Conservation (phyloP, 2,797 vertebrate genomes). For the Pelobates cultripes region DNA sequence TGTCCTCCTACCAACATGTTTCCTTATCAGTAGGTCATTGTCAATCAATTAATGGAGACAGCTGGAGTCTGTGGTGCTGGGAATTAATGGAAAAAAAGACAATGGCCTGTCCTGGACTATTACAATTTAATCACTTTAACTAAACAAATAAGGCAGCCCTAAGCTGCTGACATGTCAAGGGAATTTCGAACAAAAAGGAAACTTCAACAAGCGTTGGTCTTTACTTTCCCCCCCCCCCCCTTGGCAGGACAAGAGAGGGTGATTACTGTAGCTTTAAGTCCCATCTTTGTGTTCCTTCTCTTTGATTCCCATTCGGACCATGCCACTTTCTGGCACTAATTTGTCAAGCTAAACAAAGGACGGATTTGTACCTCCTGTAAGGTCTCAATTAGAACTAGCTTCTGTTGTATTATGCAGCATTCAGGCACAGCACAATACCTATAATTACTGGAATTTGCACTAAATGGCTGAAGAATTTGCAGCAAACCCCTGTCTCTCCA, state of each 20-base stretch:
- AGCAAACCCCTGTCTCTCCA: constrained; percentile 66
- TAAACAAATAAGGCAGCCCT: constrained; percentile 83
- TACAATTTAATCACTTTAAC: constrained; percentile 85
- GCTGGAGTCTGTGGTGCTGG: constrained; percentile 72
- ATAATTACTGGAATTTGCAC: constrained; percentile 86
- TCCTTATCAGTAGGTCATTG: constrained; percentile 76
- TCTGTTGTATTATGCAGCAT: constrained; percentile 79
- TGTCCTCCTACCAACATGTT: constrained; percentile 72
- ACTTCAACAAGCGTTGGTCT: constrained; percentile 73
- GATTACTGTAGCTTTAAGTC: constrained; percentile 86
- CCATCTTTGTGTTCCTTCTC: constrained; percentile 81
- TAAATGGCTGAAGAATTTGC: constrained; percentile 83
- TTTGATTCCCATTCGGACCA: constrained; percentile 83
- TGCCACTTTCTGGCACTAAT: constrained; percentile 86
- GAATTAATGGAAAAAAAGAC: constrained; percentile 62
- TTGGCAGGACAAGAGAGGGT: constrained; percentile 77
- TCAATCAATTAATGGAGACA: constrained; percentile 81
- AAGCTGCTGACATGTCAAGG: constrained; percentile 82
- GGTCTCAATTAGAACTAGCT: constrained; percentile 84
- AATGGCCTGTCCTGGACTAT: constrained; percentile 75
- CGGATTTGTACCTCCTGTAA: constrained; percentile 85
- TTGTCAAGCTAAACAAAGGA: constrained; percentile 84
- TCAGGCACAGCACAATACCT: constrained; percentile 78
- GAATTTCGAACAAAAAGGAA: constrained; percentile 75
- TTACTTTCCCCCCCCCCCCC: constrained; percentile 68